These are phyloP conservation scores for Galeopterus variegatus DNA, from an alignment of 2,113 vertebrate genomes.

Conservation along the genomic window DNA sequence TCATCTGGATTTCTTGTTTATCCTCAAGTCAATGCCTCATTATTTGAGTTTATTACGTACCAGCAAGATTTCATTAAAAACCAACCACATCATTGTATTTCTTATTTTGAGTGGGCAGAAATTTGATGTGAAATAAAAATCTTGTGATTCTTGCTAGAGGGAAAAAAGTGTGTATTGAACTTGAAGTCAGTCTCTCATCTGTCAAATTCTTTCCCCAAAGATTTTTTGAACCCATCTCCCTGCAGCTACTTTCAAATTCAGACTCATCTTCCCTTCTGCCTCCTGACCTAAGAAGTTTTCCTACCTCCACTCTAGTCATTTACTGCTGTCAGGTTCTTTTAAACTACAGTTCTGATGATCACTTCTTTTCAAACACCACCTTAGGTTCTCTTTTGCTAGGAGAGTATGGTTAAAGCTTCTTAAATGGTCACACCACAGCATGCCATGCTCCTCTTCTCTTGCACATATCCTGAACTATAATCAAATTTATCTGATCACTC, in stretches of 20 bases:
- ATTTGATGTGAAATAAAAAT: constrained; percentile 42
- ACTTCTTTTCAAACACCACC: background rate
- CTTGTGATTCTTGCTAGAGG: background rate
- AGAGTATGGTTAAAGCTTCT: background rate
- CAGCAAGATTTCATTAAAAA: background rate
- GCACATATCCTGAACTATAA: background rate
- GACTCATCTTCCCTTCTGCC: background rate
- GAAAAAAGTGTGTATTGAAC: background rate
- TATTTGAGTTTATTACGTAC: constrained; percentile 54
- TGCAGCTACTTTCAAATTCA: background rate
- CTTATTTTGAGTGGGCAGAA: constrained; percentile 47
- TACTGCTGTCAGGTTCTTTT: background rate
- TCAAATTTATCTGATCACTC: background rate
- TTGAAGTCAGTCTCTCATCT: constrained; percentile 13
- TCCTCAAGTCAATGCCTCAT: background rate
- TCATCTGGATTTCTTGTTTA: constrained; percentile 45
- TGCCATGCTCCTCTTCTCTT: background rate
- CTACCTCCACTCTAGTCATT: background rate
- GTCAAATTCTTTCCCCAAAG: background rate
- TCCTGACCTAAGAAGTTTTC: background rate
- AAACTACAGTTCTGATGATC: background rate
- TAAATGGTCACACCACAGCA: background rate
- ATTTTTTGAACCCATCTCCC: background rate
- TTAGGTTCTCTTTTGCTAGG: background rate
- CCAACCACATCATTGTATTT: background rate